Percentiles rank a stretch among this genome's conserved stretches.
Evolutionary conservation across 2,888 invertebrate genomes (phyloP).

Genomic region (Microplitis deprimator): DNA sequence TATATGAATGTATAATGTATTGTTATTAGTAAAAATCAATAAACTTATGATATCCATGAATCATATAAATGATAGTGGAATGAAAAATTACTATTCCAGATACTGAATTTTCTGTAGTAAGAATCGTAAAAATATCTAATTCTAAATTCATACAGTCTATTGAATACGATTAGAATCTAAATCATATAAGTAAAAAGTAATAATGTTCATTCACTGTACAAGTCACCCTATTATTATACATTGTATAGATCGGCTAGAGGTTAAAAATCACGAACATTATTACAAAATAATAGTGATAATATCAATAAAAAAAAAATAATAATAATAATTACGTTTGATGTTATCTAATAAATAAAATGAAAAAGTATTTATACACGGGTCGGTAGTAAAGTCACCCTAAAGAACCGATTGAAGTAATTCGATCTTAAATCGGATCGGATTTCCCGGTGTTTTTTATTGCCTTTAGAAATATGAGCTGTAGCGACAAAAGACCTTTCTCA

Average conservation of each 20-base stretch:
- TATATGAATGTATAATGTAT: too few relatives aligned
- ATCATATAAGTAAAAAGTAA: too few relatives aligned
- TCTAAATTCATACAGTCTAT: too few relatives aligned
- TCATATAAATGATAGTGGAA: too few relatives aligned
- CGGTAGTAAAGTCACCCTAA: slow-evolving; percentile 26
- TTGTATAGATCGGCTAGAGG: background rate
- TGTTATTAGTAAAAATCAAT: too few relatives aligned
- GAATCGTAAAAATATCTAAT: too few relatives aligned
- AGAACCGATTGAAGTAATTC: slow-evolving; percentile 27
- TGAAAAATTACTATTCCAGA: too few relatives aligned
- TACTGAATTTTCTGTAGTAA: too few relatives aligned
- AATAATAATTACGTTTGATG: background rate
- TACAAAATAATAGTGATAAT: background rate
- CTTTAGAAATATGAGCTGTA: slow-evolving; percentile 40
- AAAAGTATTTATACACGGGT: background rate
- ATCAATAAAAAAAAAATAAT: background rate
- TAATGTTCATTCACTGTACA: too few relatives aligned
- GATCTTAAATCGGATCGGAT: slow-evolving; percentile 37
- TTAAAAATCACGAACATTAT: background rate
- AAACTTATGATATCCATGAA: too few relatives aligned
- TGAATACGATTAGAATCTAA: too few relatives aligned
- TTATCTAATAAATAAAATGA: slow-evolving; percentile 4
- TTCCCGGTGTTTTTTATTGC: slow-evolving; percentile 41
- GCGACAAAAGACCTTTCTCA: slow-evolving; percentile 31
- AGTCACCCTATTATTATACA: too few relatives aligned